A percentile compares a stretch with the other conserved stretches of the same genome.
These are phyloP conservation scores for Dromius quadrimaculatus DNA, from an alignment of 2,888 invertebrate species.

Conservation along the genomic window DNA sequence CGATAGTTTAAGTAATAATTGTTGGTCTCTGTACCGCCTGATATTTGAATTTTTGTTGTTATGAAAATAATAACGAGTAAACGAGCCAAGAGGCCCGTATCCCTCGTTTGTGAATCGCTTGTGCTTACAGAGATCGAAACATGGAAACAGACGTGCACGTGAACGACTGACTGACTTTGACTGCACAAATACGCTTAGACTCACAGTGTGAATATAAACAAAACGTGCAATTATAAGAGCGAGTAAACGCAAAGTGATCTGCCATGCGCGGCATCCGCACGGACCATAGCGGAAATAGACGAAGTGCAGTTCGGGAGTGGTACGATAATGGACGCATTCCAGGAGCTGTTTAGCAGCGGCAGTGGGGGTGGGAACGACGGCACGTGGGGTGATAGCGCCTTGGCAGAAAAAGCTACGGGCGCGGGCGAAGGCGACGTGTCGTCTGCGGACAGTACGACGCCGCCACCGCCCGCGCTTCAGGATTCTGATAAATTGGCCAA, in stretches of 20 bases:
- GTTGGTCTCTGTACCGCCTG: neutral
- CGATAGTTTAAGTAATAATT: constrained; percentile 6
- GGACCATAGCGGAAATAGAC: constrained; percentile 54
- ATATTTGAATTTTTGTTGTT: neutral
- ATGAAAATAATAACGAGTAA: neutral
- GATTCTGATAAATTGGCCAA: constrained; percentile 71
- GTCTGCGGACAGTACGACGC: constrained; percentile 73
- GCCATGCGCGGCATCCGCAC: constrained; percentile 41
- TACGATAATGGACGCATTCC: constrained; percentile 67
- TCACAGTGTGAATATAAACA: neutral
- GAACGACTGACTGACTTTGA: constrained; percentile 16
- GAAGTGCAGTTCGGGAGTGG: constrained; percentile 51
- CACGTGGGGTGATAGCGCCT: constrained; percentile 50
- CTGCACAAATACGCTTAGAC: neutral
- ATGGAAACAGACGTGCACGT: constrained; percentile 48
- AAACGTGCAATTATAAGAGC: constrained; percentile 9
- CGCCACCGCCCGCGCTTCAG: constrained; percentile 66
- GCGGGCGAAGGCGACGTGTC: constrained; percentile 58
- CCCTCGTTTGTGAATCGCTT: constrained; percentile 45
- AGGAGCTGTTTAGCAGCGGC: constrained; percentile 65
- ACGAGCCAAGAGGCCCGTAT: neutral
- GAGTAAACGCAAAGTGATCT: constrained; percentile 3
- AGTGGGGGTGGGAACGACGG: constrained; percentile 56
- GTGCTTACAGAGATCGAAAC: constrained; percentile 34
- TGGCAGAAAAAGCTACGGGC: constrained; percentile 24